Base-by-base conservation (phyloP, 1,140 invertebrate genomes). In the Eufriesea mexicana region DNA sequence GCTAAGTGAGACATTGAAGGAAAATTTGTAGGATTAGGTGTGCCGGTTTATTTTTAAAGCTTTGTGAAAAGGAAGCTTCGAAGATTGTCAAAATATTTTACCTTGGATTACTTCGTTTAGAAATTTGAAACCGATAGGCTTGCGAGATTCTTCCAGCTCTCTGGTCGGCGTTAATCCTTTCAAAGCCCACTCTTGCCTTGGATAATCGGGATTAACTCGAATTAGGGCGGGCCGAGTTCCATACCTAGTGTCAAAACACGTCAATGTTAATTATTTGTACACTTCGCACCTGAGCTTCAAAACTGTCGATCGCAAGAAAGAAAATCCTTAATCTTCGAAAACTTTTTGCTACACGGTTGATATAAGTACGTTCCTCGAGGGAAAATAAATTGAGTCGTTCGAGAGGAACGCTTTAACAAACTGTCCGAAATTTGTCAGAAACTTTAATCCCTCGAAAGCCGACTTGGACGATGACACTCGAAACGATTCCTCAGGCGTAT, bases 201-300 rank as follows among this genome's bases (percentile, higher is more conserved):
- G 45, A 12, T 66, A 55, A 89, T 76, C 80, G 57, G 79, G 78
- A 87, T 86, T 89, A 89, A 82, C 28, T 45, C 28, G 45, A 79
- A 79, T 77, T 67, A 74, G 70, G 83, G 67, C 49, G 47, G 45
- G 23, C 55, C 45, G 14, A 59, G 45, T 55, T 20, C 2, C 79
- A 66, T 61, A 86, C 82, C 47, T 23, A n/a, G 42, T 28, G 86
- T 87, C 84, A 90, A 86, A 91, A 90, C 86, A 87, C 18, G 5
- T 68, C 23, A n/a, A 59, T 18, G 2, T 51, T 25, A 0, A 59
- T 59, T 71, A 18, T 35, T 82, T 68, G 6, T 51, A 8, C 9
- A 10, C 1, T 62, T 35, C 25, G 57, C 10, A 35, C 25, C 47
- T 25, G 18, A 20, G 9, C 2, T 47, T 5, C 7, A 54, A 54